Percentiles rank a stretch among this genome's conserved stretches.
Conservation (phyloP, 2,888 invertebrate genomes). For the Drosophila recens region DNA sequence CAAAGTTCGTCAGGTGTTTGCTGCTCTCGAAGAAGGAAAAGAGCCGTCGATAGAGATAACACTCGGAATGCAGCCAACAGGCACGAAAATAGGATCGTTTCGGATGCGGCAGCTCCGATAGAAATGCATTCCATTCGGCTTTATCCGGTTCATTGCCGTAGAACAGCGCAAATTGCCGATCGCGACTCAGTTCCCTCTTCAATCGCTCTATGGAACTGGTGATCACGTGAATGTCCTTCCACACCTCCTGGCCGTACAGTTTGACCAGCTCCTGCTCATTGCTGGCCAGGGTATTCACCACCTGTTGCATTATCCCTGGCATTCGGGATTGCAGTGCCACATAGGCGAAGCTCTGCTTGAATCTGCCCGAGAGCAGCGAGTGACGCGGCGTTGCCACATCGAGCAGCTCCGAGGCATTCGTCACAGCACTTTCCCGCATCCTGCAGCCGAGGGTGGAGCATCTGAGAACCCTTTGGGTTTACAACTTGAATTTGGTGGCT, state of each 20-base stretch:
- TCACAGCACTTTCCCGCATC: slow-evolving; percentile 1
- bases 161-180: slow-evolving; percentile 90
- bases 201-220: slow-evolving; percentile 92
- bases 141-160: slow-evolving; percentile 78
- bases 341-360: slow-evolving; percentile 91
- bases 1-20: slow-evolving; percentile 87
- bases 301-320: slow-evolving; percentile 94
- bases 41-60: slow-evolving; percentile 93
- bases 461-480: slow-evolving; percentile 1
- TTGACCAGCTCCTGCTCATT: slow-evolving; percentile 89
- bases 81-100: slow-evolving; percentile 89
- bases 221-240: slow-evolving; percentile 89
- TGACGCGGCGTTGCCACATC: slow-evolving; percentile 87
- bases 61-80: slow-evolving; percentile 95
- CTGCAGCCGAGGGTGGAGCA: not conserved
- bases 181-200: slow-evolving; percentile 94
- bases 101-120: slow-evolving; percentile 85
- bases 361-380: slow-evolving; percentile 87
- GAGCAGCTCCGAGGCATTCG: not conserved
- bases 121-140: slow-evolving; percentile 85
- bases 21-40: slow-evolving; percentile 89
- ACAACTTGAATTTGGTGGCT: slow-evolving; percentile 26
- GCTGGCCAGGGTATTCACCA: slow-evolving; percentile 90
- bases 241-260: slow-evolving; percentile 87
- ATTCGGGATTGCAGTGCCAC: slow-evolving; percentile 93